phyloP scores from a whole-genome alignment of 2,113 vertebrate species.

The Phrynosoma platyrhinos region DNA sequence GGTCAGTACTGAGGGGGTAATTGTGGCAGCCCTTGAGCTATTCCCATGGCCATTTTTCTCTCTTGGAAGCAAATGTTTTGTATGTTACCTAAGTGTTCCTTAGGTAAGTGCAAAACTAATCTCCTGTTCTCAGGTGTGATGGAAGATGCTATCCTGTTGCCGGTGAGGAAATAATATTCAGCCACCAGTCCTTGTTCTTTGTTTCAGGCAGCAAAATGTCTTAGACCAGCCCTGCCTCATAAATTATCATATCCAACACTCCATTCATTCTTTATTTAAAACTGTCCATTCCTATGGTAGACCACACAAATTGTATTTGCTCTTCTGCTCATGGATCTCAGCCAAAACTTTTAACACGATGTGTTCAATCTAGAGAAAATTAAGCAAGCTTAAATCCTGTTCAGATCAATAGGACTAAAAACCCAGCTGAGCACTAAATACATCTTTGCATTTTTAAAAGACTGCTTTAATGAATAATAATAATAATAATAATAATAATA shows the following conservation, averaged over 20 bases:
- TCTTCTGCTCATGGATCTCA: background rate
- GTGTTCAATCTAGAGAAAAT: background rate
- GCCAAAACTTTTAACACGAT: background rate
- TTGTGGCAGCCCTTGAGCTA: no score
- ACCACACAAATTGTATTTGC: background rate
- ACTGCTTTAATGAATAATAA: background rate
- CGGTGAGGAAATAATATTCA: no score
- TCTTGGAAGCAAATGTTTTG: no score
- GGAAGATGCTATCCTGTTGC: no score
- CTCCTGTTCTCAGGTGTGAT: no score
- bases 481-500: no score
- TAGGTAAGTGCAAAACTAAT: no score
- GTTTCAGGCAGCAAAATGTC: background rate
- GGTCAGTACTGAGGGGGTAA: no score
- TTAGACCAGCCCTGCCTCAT: background rate
- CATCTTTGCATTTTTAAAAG: slow-evolving; percentile 9
- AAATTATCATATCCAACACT: background rate
- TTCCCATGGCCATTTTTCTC: no score
- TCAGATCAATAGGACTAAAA: slow-evolving; percentile 8
- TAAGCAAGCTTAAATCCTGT: background rate
- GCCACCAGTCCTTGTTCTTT: background rate
- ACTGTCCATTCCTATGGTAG: background rate
- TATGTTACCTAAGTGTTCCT: no score
- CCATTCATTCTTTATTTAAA: background rate
- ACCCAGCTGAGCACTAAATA: background rate